Percentiles rank a stretch among this genome's conserved stretches.
Evolutionary conservation across 2,888 invertebrate genomes (phyloP).

Genomic region (Catocala sponsa): DNA sequence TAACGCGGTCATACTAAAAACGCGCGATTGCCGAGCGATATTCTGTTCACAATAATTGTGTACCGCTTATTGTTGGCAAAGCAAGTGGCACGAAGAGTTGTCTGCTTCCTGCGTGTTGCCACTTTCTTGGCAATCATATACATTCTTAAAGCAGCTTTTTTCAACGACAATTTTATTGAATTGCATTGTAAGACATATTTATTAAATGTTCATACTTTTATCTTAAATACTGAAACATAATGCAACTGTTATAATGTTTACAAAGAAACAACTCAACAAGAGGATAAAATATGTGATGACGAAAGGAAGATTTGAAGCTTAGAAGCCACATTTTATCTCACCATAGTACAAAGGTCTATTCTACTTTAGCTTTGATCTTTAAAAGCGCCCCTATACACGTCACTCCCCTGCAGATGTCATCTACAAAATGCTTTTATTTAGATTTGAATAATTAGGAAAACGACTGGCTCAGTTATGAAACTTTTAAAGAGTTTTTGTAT

Average conservation of each 20-base stretch:
- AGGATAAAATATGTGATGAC: conserved; percentile 2
- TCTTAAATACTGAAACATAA: no score
- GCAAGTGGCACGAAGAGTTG: conserved; percentile 5
- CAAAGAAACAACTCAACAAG: not conserved
- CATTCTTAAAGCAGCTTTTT: no score
- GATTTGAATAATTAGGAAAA: conserved; percentile 34
- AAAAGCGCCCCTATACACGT: conserved; percentile 47
- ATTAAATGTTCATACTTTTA: no score
- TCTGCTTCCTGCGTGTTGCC: conserved; percentile 6
- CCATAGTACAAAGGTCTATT: conserved; percentile 46
- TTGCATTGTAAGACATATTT: no score
- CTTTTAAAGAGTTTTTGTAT: conserved; percentile 3
- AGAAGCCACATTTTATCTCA: conserved; percentile 43
- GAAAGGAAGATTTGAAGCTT: conserved; percentile 38
- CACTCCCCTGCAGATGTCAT: conserved; percentile 44
- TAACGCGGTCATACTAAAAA: conserved; percentile 46
- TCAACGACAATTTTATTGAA: no score
- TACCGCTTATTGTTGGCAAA: conserved; percentile 29
- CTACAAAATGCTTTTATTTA: conserved; percentile 37
- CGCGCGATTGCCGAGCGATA: conserved; percentile 24
- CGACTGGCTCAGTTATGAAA: conserved; percentile 2
- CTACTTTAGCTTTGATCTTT: conserved; percentile 59
- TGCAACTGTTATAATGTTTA: not conserved
- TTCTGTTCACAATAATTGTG: conserved; percentile 27
- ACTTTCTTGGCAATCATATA: not conserved